Evolutionary conservation across 2,888 invertebrate genomes (phyloP).

Genomic region (Morpho helenor): DNA sequence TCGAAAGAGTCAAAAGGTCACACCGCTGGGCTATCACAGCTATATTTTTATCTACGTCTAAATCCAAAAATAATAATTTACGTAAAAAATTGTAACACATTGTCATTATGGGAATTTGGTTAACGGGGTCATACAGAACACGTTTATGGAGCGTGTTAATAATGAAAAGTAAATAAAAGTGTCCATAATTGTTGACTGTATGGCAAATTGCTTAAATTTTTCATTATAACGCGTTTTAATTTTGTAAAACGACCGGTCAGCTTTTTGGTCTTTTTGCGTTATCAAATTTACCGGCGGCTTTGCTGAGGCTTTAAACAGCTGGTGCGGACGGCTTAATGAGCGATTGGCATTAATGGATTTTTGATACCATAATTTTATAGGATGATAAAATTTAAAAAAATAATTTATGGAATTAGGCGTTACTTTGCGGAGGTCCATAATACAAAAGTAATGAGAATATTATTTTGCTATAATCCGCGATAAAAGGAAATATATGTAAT

Average conservation of each 20-base stretch:
- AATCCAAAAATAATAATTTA: background rate
- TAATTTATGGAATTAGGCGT: too few species aligned
- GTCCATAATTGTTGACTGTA: slow-evolving; percentile 16
- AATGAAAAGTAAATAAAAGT: slow-evolving; percentile 25
- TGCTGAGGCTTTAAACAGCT: slow-evolving; percentile 9
- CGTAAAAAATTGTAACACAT: slow-evolving; percentile 2
- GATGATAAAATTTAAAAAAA: too few species aligned
- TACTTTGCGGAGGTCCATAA: too few species aligned
- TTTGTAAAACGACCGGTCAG: slow-evolving; percentile 13
- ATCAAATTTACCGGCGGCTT: slow-evolving; percentile 13
- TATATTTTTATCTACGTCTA: too few species aligned
- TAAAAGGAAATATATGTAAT: too few species aligned
- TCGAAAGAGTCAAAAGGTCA: too few species aligned
- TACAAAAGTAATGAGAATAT: too few species aligned
- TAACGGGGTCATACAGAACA: background rate
- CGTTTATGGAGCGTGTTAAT: slow-evolving; percentile 15
- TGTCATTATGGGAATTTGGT: slow-evolving; percentile 2
- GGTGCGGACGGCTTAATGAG: slow-evolving; percentile 13
- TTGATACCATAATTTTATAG: background rate
- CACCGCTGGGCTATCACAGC: too few species aligned
- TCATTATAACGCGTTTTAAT: slow-evolving; percentile 23
- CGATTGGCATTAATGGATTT: slow-evolving; percentile 17
- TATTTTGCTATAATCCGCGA: too few species aligned
- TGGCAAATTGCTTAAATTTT: slow-evolving; percentile 21
- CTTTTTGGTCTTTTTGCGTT: slow-evolving; percentile 10